A percentile compares a stretch with the other conserved stretches of the same genome.
These are phyloP conservation scores for Scarus forsteni DNA, from an alignment of 2,797 vertebrate species.

Conservation along the genomic window DNA sequence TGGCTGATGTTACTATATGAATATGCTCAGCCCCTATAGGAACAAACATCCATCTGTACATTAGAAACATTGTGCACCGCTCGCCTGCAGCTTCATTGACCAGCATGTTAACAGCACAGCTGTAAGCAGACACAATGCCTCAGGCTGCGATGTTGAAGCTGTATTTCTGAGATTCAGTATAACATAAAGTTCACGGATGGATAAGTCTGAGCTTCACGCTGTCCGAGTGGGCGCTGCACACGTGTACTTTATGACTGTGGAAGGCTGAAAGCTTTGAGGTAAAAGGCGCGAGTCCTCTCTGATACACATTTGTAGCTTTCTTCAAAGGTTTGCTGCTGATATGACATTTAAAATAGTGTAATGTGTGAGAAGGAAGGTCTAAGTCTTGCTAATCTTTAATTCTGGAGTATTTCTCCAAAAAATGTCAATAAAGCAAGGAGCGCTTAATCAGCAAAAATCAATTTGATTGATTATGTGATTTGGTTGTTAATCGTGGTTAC, in stretches of 20 bases:
- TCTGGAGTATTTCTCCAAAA: neutral
- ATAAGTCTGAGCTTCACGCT: conserved; percentile 13
- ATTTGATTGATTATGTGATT: too few relatives aligned
- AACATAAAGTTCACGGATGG: conserved; percentile 45
- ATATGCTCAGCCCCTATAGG: neutral
- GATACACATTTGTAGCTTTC: neutral
- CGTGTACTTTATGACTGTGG: conserved; percentile 11
- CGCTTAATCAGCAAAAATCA: too few relatives aligned
- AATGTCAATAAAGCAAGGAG: neutral
- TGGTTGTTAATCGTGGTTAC: too few relatives aligned
- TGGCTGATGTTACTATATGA: conserved; percentile 10
- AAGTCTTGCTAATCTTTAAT: neutral
- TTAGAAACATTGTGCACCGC: conserved; percentile 8
- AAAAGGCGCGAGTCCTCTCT: conserved; percentile 16
- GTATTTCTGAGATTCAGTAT: conserved; percentile 7
- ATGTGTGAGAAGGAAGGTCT: neutral
- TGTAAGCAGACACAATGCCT: conserved; percentile 28
- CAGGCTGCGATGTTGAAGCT: conserved; percentile 28
- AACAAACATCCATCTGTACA: conserved; percentile 24
- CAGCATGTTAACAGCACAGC: conserved; percentile 29
- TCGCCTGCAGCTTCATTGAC: conserved; percentile 19
- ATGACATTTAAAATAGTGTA: neutral
- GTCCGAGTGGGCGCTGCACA: conserved; percentile 17
- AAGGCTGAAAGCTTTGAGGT: conserved; percentile 11
- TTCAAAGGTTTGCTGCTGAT: conserved; percentile 2